Evolutionary conservation across 2,888 invertebrate species (phyloP).

Genomic region (Drosophila leonis): DNA sequence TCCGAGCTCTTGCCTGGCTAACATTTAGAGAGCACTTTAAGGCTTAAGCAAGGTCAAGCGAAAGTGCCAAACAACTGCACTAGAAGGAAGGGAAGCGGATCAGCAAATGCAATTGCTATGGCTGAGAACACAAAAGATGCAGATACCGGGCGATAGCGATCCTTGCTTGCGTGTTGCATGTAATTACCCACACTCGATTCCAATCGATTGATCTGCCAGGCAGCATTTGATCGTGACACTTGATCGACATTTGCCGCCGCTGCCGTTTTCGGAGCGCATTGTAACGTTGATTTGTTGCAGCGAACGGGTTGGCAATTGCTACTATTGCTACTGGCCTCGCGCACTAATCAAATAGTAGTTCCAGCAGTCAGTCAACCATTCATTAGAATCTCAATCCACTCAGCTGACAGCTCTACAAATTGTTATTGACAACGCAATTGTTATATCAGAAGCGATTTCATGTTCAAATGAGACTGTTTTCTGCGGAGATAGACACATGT

Average conservation of each 20-base stretch:
- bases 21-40: constrained; percentile 44
- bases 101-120: constrained; percentile 9
- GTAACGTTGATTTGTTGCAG: constrained; percentile 35
- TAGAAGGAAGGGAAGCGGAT: not conserved
- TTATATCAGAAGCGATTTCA: constrained; percentile 76
- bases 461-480: constrained; percentile 73
- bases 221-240: constrained; percentile 80
- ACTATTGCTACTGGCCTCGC: constrained; percentile 62
- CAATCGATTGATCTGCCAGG: constrained; percentile 76
- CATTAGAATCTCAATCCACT: constrained; percentile 76
- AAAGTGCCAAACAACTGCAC: constrained; percentile 50
- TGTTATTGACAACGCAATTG: constrained; percentile 82
- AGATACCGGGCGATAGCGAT: constrained; percentile 8
- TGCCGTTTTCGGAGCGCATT: constrained; percentile 64
- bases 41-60: constrained; percentile 69
- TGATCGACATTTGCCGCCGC: constrained; percentile 83
- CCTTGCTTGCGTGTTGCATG: constrained; percentile 65
- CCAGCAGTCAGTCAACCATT: constrained; percentile 45
- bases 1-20: constrained; percentile 39
- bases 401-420: constrained; percentile 75
- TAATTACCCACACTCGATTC: constrained; percentile 63
- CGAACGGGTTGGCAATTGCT: constrained; percentile 25
- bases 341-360: constrained; percentile 70
- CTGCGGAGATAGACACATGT: not conserved
- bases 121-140: not conserved